Conservation (phyloP, 2,888 invertebrate genomes). For the Tupiocoris notatus region DNA sequence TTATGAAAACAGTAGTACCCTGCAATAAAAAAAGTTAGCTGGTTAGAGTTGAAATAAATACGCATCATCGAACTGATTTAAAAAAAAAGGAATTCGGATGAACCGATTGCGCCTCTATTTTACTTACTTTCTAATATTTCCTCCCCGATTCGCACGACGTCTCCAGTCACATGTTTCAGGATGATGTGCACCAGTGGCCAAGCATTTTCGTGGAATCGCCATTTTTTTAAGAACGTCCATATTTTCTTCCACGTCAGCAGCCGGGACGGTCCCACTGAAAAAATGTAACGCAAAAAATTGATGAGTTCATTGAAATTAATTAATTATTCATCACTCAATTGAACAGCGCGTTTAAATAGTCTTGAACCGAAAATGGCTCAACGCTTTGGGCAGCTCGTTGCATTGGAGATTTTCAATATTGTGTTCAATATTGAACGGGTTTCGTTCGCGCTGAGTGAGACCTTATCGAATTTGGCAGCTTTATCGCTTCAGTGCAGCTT, state of each 20-base stretch:
- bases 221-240: background rate
- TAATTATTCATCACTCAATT: too few species aligned
- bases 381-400: too few species aligned
- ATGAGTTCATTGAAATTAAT: too few species aligned
- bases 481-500: too few species aligned
- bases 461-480: too few species aligned
- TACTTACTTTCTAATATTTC: slow-evolving; percentile 22
- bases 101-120: background rate
- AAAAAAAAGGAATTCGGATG: background rate
- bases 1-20: too few species aligned
- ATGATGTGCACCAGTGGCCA: slow-evolving; percentile 23
- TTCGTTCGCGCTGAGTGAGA: too few species aligned
- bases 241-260: slow-evolving; percentile 14
- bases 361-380: too few species aligned
- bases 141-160: slow-evolving; percentile 12
- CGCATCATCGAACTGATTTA: background rate
- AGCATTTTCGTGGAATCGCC: background rate
- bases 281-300: too few species aligned
- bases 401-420: too few species aligned
- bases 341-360: too few species aligned
- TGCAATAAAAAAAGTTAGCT: background rate
- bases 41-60: background rate
- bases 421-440: too few species aligned
- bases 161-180: slow-evolving; percentile 18
- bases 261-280: slow-evolving; percentile 3